phyloP scores from a whole-genome alignment of 2,113 vertebrate species.

The Serilophus lunatus region DNA sequence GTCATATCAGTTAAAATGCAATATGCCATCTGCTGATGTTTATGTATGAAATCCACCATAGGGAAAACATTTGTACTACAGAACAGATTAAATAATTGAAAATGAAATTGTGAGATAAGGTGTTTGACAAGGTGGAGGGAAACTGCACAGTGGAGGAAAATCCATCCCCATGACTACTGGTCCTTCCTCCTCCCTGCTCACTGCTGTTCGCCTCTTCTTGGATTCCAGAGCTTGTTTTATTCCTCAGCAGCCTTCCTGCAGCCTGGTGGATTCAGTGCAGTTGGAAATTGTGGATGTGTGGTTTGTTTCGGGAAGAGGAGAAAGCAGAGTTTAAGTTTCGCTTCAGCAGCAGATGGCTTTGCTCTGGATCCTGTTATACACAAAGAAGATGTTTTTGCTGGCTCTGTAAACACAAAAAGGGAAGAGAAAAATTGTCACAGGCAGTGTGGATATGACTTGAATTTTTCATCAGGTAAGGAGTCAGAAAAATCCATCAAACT shows the following conservation, averaged over 20 bases:
- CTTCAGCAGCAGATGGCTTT: neutral
- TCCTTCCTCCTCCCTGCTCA: conserved; percentile 64
- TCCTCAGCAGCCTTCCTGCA: conserved; percentile 11
- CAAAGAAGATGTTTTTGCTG: conserved; percentile 17
- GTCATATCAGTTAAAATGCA: neutral
- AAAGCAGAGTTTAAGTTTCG: neutral
- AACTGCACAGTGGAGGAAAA: neutral
- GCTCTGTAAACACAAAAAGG: conserved; percentile 1
- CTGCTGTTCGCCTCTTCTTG: neutral
- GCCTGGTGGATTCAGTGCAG: neutral
- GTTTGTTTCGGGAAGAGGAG: conserved; percentile 10
- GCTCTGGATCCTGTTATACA: neutral
- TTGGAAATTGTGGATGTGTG: neutral
- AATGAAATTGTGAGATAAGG: conserved; percentile 39
- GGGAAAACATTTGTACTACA: conserved; percentile 9
- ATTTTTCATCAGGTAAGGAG: conserved; percentile 68
- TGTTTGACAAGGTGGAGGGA: conserved; percentile 12
- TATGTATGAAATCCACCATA: conserved; percentile 21
- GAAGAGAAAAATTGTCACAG: conserved; percentile 22
- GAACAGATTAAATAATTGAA: conserved; percentile 35
- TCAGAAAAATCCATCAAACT: neutral
- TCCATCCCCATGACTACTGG: conserved; percentile 52
- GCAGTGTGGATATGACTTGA: conserved; percentile 11
- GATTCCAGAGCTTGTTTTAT: conserved; percentile 55
- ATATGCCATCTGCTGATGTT: conserved; percentile 42